Evolutionary conservation across 2,113 vertebrate genomes (phyloP).

Genomic region (Chlorocebus sabaeus): DNA sequence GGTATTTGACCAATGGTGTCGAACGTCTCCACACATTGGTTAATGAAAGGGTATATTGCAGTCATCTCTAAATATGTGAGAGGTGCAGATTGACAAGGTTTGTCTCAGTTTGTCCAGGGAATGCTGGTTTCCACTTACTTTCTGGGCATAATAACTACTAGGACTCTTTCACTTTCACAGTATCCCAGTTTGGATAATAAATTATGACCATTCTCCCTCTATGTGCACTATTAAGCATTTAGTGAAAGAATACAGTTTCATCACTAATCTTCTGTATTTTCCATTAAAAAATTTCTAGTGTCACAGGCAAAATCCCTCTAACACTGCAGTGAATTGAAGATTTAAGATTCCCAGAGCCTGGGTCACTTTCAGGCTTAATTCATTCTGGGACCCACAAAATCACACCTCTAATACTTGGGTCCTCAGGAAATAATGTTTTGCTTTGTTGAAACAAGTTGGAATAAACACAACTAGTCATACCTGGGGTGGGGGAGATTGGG

Average conservation of each 20-base stretch:
- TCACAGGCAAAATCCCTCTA: not conserved
- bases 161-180: not conserved
- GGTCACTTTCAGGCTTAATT: not conserved
- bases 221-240: not conserved
- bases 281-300: not conserved
- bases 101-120: not conserved
- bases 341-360: not conserved
- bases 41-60: not conserved
- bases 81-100: not conserved
- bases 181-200: not conserved
- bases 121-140: not conserved
- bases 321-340: not conserved
- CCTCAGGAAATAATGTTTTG: not conserved
- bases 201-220: not conserved
- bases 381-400: not conserved
- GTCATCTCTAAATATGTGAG: rapidly evolving
- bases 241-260: not conserved
- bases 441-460: not conserved
- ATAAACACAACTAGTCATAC: not conserved
- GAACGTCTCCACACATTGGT: not conserved
- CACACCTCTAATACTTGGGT: not conserved
- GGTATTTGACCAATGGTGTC: not conserved
- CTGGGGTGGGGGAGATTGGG: rapidly evolving
- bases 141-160: not conserved
- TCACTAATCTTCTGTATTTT: not conserved